These are phyloP conservation scores for Zeugodacus cucurbitae DNA, from an alignment of 1,140 invertebrate species.

Conservation along the genomic window DNA sequence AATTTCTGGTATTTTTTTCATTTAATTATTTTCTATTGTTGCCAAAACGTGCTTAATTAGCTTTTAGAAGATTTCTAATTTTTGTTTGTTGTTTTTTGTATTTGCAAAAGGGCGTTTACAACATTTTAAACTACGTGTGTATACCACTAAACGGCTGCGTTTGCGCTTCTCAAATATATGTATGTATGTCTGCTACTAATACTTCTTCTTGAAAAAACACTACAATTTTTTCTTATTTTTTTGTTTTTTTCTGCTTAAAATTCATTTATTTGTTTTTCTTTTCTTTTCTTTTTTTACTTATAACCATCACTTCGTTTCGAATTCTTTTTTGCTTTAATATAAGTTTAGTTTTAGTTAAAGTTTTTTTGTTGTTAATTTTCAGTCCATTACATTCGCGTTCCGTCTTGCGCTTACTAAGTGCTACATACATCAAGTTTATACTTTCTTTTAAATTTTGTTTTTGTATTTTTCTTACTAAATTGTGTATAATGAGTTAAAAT, in stretches of 20 bases:
- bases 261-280: not conserved
- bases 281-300: no score
- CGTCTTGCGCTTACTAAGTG: not conserved
- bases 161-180: constrained; percentile 2
- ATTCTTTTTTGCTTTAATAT: not conserved
- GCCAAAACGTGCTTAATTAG: not conserved
- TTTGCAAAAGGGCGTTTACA: constrained; percentile 27
- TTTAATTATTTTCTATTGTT: not conserved
- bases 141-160: not conserved
- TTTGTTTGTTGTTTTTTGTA: not conserved
- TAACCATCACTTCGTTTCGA: not conserved
- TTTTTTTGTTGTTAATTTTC: constrained; percentile 10
- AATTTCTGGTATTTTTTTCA: not conserved
- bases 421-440: not conserved
- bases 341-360: not conserved
- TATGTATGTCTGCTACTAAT: not conserved
- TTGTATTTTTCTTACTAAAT: not conserved
- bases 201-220: not conserved
- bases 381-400: not conserved
- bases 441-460: not conserved
- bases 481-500: constrained; percentile 23
- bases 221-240: not conserved
- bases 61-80: not conserved
- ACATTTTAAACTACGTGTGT: constrained; percentile 2
- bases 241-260: not conserved